Percentiles rank a stretch among this genome's conserved stretches.
Evolutionary conservation across 2,888 invertebrate species (phyloP).

Genomic region (Napeogenes inachia): DNA sequence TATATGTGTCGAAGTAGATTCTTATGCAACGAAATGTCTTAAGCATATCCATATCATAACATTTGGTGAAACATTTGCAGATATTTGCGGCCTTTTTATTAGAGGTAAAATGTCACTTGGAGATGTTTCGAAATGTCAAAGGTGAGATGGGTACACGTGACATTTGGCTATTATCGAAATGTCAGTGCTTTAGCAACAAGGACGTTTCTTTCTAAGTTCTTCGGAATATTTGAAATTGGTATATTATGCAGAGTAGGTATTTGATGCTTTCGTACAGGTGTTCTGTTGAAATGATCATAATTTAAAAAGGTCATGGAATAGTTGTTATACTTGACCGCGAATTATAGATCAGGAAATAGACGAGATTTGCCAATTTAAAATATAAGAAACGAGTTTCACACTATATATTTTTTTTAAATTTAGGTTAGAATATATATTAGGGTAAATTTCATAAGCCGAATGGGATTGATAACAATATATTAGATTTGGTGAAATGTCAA

Average conservation of each 20-base stretch:
- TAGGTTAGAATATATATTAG: background rate
- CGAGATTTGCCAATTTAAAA: constrained; percentile 29
- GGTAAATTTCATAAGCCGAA: background rate
- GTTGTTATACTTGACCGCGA: constrained; percentile 68
- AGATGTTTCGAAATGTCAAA: constrained; percentile 60
- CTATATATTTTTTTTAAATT: background rate
- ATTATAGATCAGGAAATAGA: constrained; percentile 52
- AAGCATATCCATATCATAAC: constrained; percentile 19
- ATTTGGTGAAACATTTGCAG: constrained; percentile 29
- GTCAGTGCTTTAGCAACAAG: constrained; percentile 76
- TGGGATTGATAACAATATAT: no score
- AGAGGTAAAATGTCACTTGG: constrained; percentile 61
- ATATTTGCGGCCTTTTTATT: constrained; percentile 43
- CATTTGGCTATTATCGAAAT: constrained; percentile 72
- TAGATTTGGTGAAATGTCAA: no score
- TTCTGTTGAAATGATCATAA: constrained; percentile 67
- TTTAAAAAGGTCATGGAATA: constrained; percentile 65
- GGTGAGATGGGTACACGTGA: constrained; percentile 69
- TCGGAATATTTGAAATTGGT: constrained; percentile 59
- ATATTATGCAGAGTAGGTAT: constrained; percentile 66
- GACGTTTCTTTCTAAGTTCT: constrained; percentile 73
- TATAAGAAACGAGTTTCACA: constrained; percentile 14
- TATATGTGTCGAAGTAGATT: background rate
- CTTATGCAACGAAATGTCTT: constrained; percentile 1
- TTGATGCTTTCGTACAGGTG: constrained; percentile 61